phyloP scores from a whole-genome alignment of 1,140 invertebrate genomes.

The Rhagoletis zephyria region DNA sequence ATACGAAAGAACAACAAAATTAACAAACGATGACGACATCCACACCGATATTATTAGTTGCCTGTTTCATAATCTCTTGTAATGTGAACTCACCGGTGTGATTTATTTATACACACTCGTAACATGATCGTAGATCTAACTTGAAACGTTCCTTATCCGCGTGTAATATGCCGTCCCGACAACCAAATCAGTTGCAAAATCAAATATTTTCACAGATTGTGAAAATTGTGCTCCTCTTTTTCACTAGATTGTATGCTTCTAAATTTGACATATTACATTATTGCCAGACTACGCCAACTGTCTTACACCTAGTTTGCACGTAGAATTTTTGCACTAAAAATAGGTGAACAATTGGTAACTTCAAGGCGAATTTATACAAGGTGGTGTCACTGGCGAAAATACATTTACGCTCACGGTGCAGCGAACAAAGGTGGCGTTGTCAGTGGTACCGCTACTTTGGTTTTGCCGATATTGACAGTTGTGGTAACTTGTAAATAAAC shows the following conservation, averaged over 20 bases:
- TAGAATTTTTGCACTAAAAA: too few species aligned
- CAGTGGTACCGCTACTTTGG: too few species aligned
- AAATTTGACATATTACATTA: neutral
- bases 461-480: too few species aligned
- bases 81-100: neutral
- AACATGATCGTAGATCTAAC: neutral
- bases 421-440: too few species aligned
- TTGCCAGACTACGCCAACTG: neutral
- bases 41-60: neutral
- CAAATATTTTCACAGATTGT: neutral
- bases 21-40: slow-evolving; percentile 41
- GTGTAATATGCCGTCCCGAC: neutral
- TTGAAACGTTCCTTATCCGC: neutral
- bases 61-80: slow-evolving; percentile 42
- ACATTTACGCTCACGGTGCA: too few species aligned
- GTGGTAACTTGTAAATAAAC: too few species aligned
- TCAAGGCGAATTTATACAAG: too few species aligned
- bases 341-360: too few species aligned
- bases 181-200: neutral
- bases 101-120: slow-evolving; percentile 1
- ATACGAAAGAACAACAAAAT: neutral
- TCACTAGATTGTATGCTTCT: neutral
- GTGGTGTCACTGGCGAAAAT: too few species aligned
- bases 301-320: too few species aligned
- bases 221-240: slow-evolving; percentile 6